Conservation (phyloP, 2,797 vertebrate genomes). For the Margarornis squamiger region DNA sequence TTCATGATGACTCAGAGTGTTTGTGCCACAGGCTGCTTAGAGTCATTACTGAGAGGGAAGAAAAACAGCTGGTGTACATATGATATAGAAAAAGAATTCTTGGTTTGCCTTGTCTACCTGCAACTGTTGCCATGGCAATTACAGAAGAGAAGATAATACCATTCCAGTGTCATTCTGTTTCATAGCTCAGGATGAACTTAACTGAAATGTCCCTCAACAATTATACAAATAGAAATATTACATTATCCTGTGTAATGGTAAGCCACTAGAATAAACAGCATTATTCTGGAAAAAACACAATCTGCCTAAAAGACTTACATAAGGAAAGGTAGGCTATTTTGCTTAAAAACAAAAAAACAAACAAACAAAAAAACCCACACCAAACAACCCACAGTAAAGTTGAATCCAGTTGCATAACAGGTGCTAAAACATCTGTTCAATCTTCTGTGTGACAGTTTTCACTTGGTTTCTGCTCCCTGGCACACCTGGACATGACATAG, state of each 20-base stretch:
- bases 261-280: not conserved
- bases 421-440: constrained; percentile 29
- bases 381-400: not conserved
- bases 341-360: not conserved
- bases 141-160: constrained; percentile 18
- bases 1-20: not conserved
- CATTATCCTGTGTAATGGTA: not conserved
- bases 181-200: constrained; percentile 13
- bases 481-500: not conserved
- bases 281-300: not conserved
- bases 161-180: constrained; percentile 23
- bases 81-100: not conserved
- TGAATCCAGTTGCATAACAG: constrained; percentile 34
- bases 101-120: constrained; percentile 49
- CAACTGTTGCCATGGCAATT: constrained; percentile 67
- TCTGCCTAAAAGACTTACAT: not conserved
- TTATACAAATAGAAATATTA: not conserved
- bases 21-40: not conserved
- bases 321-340: not conserved
- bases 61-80: not conserved
- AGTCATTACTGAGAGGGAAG: not conserved
- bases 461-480: not conserved
- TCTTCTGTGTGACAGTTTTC: not conserved
- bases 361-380: not conserved
- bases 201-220: constrained; percentile 4